Evolutionary conservation across 2,113 vertebrate species (phyloP), one percentile per base, ranked within the genome.

Genomic region (Gasterosteus aculeatus): DNA sequence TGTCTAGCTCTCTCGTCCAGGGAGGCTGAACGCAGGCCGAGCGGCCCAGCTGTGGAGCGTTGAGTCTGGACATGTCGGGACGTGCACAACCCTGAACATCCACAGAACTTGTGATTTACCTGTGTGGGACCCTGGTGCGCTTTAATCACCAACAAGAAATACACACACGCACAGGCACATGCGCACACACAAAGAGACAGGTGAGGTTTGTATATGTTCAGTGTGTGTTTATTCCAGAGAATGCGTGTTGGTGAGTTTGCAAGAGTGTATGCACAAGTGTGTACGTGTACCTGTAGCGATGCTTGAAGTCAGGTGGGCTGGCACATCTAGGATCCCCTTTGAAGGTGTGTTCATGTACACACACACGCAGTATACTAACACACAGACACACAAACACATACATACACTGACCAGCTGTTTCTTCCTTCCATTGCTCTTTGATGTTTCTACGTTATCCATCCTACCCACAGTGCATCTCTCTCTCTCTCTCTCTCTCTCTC

Each of bases 351-450:
- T 76, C 75, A 81, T 87, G 78, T 77, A 70, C 73, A 79, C 73
- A 71, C 58, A 65, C 51, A 78, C 11, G 33, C 38, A 46, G 10
- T 26, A 77, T 22, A 78, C 56, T 78, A 47, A 74, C 68, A 15
- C 63, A 42, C 49, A 60, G 61, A 57, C 38, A 61, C 74, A 63
- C 42, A 19, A 41, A 39, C 59, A 31, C 65, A 72, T 41, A 80
- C 68, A 35, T 65, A 75, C 76, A 79, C 65, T 71, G 84, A 87
- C 87, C 90, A 92, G 89, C 90, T 92, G 90, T 90, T 90, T 89
- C 78, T 82, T 82, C 81, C 67, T 72, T 80, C 76, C 62, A 42
- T 70, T 61, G 18, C 79, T 67, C 87, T 92, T 91, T 92, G 88
- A 91, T 89, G 88, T 91, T 47, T 68, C 35, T 22, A 85, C 80